Percentiles rank a stretch among this genome's conserved stretches.
Evolutionary conservation across 2,113 vertebrate genomes (phyloP).

Genomic region (Bagarius yarrelli): DNA sequence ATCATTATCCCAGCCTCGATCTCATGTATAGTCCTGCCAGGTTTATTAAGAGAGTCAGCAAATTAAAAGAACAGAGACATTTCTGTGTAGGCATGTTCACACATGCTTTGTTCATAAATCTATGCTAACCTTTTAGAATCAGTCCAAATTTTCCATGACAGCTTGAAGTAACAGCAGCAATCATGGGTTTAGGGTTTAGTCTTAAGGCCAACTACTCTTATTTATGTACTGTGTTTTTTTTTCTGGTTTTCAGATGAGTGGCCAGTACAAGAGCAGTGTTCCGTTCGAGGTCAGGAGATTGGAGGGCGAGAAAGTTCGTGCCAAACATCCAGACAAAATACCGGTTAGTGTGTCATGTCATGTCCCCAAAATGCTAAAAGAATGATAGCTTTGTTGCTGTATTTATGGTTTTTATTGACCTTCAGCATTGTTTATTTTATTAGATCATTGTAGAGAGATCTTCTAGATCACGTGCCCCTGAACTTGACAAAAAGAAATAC

Average conservation of each 20-base stretch:
- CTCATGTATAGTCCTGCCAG: background rate
- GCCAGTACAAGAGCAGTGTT: slow-evolving; percentile 73
- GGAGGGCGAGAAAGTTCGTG: slow-evolving; percentile 74
- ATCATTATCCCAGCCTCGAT: background rate
- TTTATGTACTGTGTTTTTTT: slow-evolving; percentile 44
- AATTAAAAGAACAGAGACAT: background rate
- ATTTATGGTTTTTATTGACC: background rate
- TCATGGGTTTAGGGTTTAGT: slow-evolving; percentile 33
- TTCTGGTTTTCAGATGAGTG: slow-evolving; percentile 67
- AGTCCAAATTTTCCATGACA: too few species aligned
- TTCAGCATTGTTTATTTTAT: background rate
- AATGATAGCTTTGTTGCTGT: background rate
- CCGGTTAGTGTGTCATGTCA: slow-evolving; percentile 63
- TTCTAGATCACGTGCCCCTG: slow-evolving; percentile 88
- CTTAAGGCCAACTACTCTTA: slow-evolving; percentile 38
- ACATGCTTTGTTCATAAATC: background rate
- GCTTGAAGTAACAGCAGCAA: background rate
- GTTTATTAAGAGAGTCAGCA: background rate
- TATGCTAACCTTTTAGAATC: background rate
- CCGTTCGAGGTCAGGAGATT: slow-evolving; percentile 75
- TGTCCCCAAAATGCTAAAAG: background rate
- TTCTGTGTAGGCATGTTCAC: background rate
- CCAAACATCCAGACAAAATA: slow-evolving; percentile 79
- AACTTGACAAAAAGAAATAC: slow-evolving; percentile 97
- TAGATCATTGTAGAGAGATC: slow-evolving; percentile 96